Percentiles rank a stretch among this genome's conserved stretches.
Conservation (phyloP, 2,113 vertebrate species). For the Burhinus bistriatus region DNA sequence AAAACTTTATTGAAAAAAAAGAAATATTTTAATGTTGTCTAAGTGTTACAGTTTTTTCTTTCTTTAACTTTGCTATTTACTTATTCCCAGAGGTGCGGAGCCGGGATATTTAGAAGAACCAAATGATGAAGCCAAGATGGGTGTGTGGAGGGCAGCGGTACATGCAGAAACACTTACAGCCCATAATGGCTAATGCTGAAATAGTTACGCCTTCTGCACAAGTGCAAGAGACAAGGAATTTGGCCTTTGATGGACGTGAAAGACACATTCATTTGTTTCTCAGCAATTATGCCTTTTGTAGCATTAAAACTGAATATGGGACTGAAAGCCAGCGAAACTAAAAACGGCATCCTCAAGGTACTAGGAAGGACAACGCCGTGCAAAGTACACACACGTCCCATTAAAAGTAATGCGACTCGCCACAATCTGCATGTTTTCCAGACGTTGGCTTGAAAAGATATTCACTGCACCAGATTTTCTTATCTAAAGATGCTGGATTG, state of each 20-base stretch:
- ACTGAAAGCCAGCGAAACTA: neutral
- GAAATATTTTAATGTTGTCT: neutral
- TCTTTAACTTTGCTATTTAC: neutral
- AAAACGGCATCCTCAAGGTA: neutral
- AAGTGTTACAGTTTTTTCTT: neutral
- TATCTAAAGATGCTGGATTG: neutral
- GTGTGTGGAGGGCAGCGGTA: neutral
- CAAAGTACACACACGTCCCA: neutral
- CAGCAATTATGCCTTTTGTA: neutral
- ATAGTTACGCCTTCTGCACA: neutral
- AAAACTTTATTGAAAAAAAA: neutral
- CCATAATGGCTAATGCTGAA: neutral
- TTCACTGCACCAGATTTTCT: neutral
- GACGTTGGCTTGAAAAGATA: neutral
- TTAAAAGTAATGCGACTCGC: neutral
- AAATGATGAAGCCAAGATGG: neutral
- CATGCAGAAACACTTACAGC: neutral
- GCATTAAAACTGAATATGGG: neutral
- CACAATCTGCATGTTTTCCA: neutral
- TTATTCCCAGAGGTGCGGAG: neutral
- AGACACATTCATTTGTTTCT: neutral
- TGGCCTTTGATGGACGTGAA: neutral
- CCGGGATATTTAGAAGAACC: fast-evolving
- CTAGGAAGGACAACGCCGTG: neutral
- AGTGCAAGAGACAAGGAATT: neutral